Percentiles rank a stretch among this genome's conserved stretches.
Conservation (phyloP, 2,113 vertebrate species). For the Microcebus tavaratra region DNA sequence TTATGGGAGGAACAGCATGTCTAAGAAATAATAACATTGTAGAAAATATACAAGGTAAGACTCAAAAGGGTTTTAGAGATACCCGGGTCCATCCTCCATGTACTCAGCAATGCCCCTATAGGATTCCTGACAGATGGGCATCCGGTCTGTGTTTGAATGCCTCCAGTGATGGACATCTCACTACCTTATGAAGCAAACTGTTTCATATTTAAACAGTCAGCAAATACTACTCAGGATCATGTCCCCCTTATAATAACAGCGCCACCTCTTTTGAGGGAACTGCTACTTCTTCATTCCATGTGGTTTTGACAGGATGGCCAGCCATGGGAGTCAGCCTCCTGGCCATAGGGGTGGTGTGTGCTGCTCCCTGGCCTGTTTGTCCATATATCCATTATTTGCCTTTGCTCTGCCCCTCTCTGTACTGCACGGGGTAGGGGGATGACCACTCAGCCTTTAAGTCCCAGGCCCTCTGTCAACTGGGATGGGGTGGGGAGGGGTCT, state of each 20-base stretch:
- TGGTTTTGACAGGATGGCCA: neutral
- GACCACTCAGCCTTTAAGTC: neutral
- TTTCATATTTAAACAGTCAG: neutral
- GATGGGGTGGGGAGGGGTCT: neutral
- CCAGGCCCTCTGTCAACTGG: neutral
- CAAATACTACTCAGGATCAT: neutral
- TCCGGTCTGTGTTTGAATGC: neutral
- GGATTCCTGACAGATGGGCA: neutral
- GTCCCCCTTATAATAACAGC: neutral
- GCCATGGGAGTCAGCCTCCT: neutral
- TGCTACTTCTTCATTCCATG: neutral
- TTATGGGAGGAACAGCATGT: constrained; percentile 47
- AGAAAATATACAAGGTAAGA: neutral
- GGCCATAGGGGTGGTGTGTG: neutral
- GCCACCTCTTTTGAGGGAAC: neutral
- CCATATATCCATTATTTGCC: neutral
- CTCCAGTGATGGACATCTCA: neutral
- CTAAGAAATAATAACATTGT: constrained; percentile 46
- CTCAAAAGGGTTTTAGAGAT: neutral
- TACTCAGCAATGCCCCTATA: neutral
- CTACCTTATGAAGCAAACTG: neutral
- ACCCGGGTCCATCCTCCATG: neutral
- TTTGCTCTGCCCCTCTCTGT: neutral
- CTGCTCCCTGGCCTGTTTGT: neutral
- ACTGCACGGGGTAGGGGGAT: neutral